These are phyloP conservation scores for Forficula auricularia DNA, from an alignment of 1,140 invertebrate genomes.

Conservation along the genomic window DNA sequence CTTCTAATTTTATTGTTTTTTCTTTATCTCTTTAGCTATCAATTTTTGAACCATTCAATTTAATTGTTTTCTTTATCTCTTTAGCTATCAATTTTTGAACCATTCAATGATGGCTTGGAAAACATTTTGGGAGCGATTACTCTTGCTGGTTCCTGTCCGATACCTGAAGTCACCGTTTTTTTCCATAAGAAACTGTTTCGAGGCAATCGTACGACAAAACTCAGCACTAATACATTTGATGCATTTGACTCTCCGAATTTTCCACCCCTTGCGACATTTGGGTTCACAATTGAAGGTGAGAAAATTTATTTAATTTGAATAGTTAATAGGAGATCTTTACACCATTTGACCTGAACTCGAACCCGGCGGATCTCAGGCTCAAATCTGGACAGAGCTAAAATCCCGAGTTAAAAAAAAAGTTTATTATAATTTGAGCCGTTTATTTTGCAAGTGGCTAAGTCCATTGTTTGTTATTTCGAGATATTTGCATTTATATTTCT, in stretches of 20 bases:
- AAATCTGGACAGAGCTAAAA: background rate
- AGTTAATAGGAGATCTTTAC: too few relatives aligned
- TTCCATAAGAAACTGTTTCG: conserved; percentile 79
- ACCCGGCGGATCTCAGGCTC: too few relatives aligned
- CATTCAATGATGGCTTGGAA: conserved; percentile 74
- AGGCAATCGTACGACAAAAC: conserved; percentile 80
- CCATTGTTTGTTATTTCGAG: too few relatives aligned
- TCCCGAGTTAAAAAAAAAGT: background rate
- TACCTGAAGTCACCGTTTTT: conserved; percentile 86
- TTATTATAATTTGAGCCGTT: too few relatives aligned
- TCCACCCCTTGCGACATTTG: conserved; percentile 61
- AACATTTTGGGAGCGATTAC: conserved; percentile 83
- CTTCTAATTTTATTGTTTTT: too few relatives aligned
- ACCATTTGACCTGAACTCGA: too few relatives aligned
- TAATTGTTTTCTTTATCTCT: conserved; percentile 14
- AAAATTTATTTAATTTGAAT: too few relatives aligned
- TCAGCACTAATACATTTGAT: conserved; percentile 58
- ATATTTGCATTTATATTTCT: too few relatives aligned
- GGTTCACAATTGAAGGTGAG: conserved; percentile 46
- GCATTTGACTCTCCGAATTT: conserved; percentile 88
- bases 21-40: too few relatives aligned
- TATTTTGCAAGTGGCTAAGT: too few relatives aligned
- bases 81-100: conserved; percentile 82
- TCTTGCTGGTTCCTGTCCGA: conserved; percentile 75
- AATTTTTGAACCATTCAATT: too few relatives aligned